Conservation (phyloP, 2,113 vertebrate genomes). For the Cyprinodon tularosa region DNA sequence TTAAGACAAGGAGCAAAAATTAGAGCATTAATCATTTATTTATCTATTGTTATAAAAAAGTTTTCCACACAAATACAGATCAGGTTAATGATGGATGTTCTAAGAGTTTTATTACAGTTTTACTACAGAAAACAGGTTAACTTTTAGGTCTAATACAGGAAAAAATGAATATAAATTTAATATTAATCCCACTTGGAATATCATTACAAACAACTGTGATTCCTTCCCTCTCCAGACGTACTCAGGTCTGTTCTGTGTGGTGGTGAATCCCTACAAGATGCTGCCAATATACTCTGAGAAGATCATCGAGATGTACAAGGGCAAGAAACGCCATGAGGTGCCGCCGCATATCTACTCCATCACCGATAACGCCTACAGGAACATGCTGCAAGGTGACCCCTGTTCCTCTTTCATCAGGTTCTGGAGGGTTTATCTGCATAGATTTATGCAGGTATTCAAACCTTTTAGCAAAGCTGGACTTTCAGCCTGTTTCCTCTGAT, state of each 20-base stretch:
- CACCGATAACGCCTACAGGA: conserved; percentile 95
- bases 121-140: background rate
- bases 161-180: background rate
- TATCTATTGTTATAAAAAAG: background rate
- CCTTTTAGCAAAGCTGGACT: background rate
- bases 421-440: background rate
- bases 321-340: conserved; percentile 97
- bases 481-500: background rate
- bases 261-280: conserved; percentile 96
- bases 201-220: background rate
- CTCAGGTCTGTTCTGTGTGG: conserved; percentile 96
- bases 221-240: conserved; percentile 83
- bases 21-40: background rate
- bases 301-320: conserved; percentile 98
- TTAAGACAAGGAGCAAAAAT: background rate
- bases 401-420: background rate
- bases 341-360: conserved; percentile 97
- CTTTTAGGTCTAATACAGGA: background rate
- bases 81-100: background rate
- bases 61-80: background rate
- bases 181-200: background rate
- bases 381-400: conserved; percentile 93
- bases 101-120: background rate
- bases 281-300: conserved; percentile 97
- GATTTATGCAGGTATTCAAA: background rate